Base-by-base conservation (phyloP, 2,113 vertebrate genomes). In the Ceuthmochares aereus region DNA sequence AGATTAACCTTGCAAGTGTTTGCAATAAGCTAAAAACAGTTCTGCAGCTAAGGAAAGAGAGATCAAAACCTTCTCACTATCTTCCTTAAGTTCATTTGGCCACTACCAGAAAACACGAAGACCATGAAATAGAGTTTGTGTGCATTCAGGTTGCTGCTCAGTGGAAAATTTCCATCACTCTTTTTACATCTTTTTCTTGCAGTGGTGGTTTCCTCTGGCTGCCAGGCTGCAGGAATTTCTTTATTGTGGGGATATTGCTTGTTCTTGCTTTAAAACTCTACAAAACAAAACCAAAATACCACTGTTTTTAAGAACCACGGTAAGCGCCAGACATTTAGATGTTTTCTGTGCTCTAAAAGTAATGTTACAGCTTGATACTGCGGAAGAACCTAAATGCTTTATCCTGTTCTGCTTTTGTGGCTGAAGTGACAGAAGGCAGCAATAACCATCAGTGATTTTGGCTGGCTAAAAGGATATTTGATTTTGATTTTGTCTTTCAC, bases 181-280 rank as follows among this genome's bases (percentile, higher is more conserved):
- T 98, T 19, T 97, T 82, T 21, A 96, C 1, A 4, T 97, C 98
- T 9, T 54, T 72, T 6, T 98, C 98, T 80, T 98, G 98, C 1
- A 95, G 36, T 10, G 37, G 97, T 10, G 96, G 92, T 93, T 98
- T 99, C 82, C 98, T 98, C 91, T 98, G 97, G 94, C 99, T 99
- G 63, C 98, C 98, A 34, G 98, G 98, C 87, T 98, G 96, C 73
- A 99, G 94, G 93, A 99, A 99, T 90, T 96, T 98, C 26, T 91
- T 93, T 95, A 99, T 98, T 59, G 97, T 97, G 3, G 98, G 98
- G 6, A 98, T 88, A 14, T 43, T 86, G 19, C 89, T 98, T 95
- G 98, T 98, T 93, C 98, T 98, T n/a, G 88, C 95, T 95, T 99
- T 99, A 83, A 99, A 99, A 34, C 94, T 93, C 99, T 99, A 92